Conservation (phyloP, 2,888 invertebrate species). For the Helicoverpa assulta region DNA sequence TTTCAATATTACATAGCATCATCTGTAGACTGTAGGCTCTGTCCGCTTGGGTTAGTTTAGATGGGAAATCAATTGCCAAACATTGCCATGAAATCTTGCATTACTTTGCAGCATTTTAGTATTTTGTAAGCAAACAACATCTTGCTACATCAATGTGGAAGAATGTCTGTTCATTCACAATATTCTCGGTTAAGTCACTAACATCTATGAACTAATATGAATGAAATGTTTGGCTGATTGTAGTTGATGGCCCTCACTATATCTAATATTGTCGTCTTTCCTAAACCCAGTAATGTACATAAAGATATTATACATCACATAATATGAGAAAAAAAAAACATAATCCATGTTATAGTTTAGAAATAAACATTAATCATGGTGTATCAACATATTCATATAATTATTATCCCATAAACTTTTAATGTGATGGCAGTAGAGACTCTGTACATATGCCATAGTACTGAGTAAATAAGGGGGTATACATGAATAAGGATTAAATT, state of each 20-base stretch:
- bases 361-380: slow-evolving; percentile 59
- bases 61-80: slow-evolving; percentile 26
- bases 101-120: slow-evolving; percentile 6
- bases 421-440: slow-evolving; percentile 59
- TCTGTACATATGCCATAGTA: slow-evolving; percentile 69
- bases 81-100: slow-evolving; percentile 6
- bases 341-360: slow-evolving; percentile 57
- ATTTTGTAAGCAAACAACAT: slow-evolving; percentile 11
- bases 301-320: slow-evolving; percentile 32
- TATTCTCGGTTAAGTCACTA: not conserved
- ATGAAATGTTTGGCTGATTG: slow-evolving; percentile 16
- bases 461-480: slow-evolving; percentile 62
- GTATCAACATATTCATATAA: slow-evolving; percentile 51
- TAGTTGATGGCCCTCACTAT: slow-evolving; percentile 7
- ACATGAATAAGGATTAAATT: slow-evolving; percentile 60
- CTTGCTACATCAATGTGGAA: not conserved
- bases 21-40: slow-evolving; percentile 26
- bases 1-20: slow-evolving; percentile 43
- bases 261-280: slow-evolving; percentile 18
- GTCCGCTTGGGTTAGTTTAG: slow-evolving; percentile 29
- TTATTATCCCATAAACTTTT: slow-evolving; percentile 43
- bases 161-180: too few relatives aligned
- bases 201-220: not conserved
- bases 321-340: slow-evolving; percentile 19
- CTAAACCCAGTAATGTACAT: slow-evolving; percentile 46